A percentile compares a stretch with the other conserved stretches of the same genome.
phyloP scores from a whole-genome alignment of 2,113 vertebrate genomes.

The Motacilla alba region DNA sequence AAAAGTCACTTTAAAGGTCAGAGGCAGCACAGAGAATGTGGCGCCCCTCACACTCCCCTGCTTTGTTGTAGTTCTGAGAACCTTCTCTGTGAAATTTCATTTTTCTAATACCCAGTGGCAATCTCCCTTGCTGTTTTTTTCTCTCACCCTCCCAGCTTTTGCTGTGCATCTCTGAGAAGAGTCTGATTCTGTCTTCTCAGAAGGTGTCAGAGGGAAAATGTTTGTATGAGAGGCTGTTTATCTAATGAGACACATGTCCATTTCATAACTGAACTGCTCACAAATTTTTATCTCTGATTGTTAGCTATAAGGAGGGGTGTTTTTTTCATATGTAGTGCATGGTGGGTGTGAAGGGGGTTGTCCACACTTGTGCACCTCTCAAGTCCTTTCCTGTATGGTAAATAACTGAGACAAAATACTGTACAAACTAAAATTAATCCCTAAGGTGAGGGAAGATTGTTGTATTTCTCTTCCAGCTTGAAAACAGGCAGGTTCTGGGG shows the following conservation, averaged over 20 bases:
- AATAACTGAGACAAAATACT: background rate
- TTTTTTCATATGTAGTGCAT: background rate
- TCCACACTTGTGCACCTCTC: background rate
- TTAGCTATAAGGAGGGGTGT: background rate
- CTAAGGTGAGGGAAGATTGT: background rate
- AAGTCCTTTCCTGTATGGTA: background rate
- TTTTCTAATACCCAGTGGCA: background rate
- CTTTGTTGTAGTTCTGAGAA: background rate
- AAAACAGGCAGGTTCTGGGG: background rate
- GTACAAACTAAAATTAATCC: background rate
- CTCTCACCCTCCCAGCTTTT: background rate
- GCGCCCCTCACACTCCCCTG: accelerated
- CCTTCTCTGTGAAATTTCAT: background rate
- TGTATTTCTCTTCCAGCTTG: background rate
- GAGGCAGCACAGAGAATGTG: background rate
- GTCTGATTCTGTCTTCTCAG: background rate
- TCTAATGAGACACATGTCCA: background rate
- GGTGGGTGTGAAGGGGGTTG: accelerated
- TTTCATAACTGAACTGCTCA: background rate
- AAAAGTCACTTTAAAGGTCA: background rate
- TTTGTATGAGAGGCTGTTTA: background rate
- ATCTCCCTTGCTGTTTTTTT: background rate
- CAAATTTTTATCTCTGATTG: background rate
- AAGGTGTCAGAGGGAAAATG: background rate
- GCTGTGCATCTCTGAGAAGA: background rate